phyloP scores from a whole-genome alignment of 2,888 invertebrate genomes.

The Scaptomyza tumidula region DNA sequence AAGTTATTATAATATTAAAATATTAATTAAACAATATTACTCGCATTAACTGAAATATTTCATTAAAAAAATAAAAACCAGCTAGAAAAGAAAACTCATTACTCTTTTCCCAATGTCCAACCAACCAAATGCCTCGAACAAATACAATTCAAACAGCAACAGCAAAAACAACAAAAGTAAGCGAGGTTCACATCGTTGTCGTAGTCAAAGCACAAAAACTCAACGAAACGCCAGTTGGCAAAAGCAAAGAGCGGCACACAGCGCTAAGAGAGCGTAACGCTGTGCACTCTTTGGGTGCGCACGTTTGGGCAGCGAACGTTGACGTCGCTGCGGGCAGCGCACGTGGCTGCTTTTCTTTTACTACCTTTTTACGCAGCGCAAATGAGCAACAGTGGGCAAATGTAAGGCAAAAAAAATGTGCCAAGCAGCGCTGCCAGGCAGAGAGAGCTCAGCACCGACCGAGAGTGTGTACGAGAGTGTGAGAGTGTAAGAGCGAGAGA shows the following conservation, averaged over 20 bases:
- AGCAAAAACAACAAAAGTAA: constrained; percentile 1
- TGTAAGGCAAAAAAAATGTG: constrained; percentile 67
- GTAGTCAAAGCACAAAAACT: constrained; percentile 54
- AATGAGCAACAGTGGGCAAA: constrained; percentile 71
- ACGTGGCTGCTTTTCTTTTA: constrained; percentile 65
- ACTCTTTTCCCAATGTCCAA: constrained; percentile 13
- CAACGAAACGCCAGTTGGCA: constrained; percentile 60
- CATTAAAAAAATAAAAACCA: constrained; percentile 19
- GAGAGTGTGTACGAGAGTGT: constrained; percentile 11
- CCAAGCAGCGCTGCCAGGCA: constrained; percentile 53
- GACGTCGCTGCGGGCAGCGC: constrained; percentile 42
- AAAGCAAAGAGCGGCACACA: constrained; percentile 40
- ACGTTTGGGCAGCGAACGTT: constrained; percentile 18
- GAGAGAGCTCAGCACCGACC: constrained; percentile 22
- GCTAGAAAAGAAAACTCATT: constrained; percentile 26
- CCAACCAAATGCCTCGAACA: constrained; percentile 44
- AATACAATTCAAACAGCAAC: constrained; percentile 15
- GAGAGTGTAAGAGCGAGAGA: constrained; percentile 28
- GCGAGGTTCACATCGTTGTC: constrained; percentile 12
- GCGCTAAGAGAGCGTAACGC: constrained; percentile 50
- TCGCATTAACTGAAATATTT: constrained; percentile 25
- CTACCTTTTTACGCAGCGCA: constrained; percentile 51
- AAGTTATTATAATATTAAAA: no score
- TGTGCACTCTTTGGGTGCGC: constrained; percentile 37
- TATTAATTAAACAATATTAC: no score